Percentiles rank a stretch among this genome's conserved stretches.
Evolutionary conservation across 2,113 vertebrate species (phyloP).

Genomic region (Promerops cafer): DNA sequence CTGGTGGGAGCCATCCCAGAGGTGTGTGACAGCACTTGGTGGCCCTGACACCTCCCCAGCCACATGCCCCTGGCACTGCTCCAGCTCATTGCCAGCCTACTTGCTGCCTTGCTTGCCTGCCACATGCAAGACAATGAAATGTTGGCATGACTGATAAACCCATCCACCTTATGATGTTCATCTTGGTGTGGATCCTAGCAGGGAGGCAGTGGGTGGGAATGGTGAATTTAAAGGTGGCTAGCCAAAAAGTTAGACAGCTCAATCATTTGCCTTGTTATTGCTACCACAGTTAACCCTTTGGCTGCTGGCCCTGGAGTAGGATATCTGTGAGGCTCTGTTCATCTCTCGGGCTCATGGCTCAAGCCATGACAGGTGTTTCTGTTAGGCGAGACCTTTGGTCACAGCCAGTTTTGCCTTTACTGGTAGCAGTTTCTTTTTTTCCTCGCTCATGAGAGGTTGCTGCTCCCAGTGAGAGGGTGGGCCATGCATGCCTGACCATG

Average conservation of each 20-base stretch:
- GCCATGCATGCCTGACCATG: neutral
- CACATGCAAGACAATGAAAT: neutral
- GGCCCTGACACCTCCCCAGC: accelerated
- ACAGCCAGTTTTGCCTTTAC: neutral
- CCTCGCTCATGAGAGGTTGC: neutral
- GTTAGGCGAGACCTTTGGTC: neutral
- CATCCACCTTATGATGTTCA: neutral
- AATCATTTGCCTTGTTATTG: neutral
- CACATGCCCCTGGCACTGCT: accelerated
- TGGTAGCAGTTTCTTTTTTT: neutral
- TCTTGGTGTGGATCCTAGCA: neutral
- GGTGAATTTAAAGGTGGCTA: neutral
- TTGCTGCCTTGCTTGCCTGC: neutral
- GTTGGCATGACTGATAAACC: neutral
- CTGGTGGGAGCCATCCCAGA: neutral
- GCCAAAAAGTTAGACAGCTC: neutral
- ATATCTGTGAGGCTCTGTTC: neutral
- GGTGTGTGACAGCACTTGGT: neutral
- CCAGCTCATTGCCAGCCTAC: neutral
- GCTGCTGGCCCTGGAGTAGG: neutral
- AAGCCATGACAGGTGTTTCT: neutral
- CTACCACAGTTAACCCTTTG: neutral
- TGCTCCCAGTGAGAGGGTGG: neutral
- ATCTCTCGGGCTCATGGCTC: neutral
- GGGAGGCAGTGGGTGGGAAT: neutral